A percentile compares a stretch with the other conserved stretches of the same genome.
phyloP scores from a whole-genome alignment of 2,888 invertebrate species.

The Periphyllus acericola region DNA sequence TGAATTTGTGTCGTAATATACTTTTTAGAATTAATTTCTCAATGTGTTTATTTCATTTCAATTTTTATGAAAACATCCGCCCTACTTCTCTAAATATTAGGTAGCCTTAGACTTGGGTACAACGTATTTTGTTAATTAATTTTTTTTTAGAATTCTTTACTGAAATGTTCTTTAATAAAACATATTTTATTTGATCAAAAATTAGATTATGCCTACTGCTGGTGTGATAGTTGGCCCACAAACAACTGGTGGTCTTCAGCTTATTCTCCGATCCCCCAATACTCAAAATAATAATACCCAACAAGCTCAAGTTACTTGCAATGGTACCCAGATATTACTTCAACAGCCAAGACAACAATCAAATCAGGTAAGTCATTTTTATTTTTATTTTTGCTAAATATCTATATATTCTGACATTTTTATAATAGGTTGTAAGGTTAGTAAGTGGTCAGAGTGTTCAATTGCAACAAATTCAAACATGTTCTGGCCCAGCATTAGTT shows the following conservation, averaged over 20 bases:
- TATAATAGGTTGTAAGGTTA: conserved; percentile 66
- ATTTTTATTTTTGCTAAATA: neutral
- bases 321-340: conserved; percentile 58
- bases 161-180: neutral
- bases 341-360: conserved; percentile 55
- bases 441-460: conserved; percentile 67
- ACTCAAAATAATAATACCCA: conserved; percentile 55
- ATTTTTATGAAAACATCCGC: too few species aligned
- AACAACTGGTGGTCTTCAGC: conserved; percentile 76
- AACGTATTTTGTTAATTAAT: too few species aligned
- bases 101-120: too few species aligned
- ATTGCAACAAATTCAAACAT: conserved; percentile 70
- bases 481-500: conserved; percentile 69
- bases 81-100: too few species aligned
- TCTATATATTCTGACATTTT: conserved; percentile 3
- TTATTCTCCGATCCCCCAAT: conserved; percentile 75
- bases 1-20: too few species aligned
- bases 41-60: too few species aligned
- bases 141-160: too few species aligned
- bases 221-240: conserved; percentile 73
- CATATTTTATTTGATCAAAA: conserved; percentile 9
- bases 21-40: too few species aligned
- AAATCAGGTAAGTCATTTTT: conserved; percentile 41
- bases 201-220: conserved; percentile 63
- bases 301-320: conserved; percentile 59